Base-by-base conservation (phyloP, 2,888 invertebrate genomes). In the Clusia tigrina region DNA sequence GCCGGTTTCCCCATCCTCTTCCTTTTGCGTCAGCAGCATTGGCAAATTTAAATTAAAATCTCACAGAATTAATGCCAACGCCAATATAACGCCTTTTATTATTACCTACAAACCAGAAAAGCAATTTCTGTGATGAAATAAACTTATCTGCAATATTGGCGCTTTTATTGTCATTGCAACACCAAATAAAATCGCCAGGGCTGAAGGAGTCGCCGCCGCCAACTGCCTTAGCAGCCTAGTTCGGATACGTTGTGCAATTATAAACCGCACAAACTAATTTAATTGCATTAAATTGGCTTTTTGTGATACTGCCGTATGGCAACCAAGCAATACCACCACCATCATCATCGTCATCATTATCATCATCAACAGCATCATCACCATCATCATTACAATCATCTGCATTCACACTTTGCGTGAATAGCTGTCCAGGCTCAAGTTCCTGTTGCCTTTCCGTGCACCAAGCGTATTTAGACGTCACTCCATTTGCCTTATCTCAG, bases 401-500 rank as follows among this genome's bases (percentile, higher is more conserved):
- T 12, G 6, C 42, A 42, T 48, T 48, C 48, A 48, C 48, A 48
- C 48, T 22, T 48, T 3, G 48, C 48, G 20, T 22, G 15, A 18
- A 42, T n/a, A n/a, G n/a, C n/a, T n/a, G n/a, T n/a, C n/a, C n/a
- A n/a, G n/a, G n/a, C n/a, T n/a, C n/a, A n/a, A n/a, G n/a, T n/a
- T n/a, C n/a, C n/a, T n/a, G n/a, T n/a, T n/a, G n/a, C n/a, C n/a
- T n/a, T n/a, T n/a, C n/a, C n/a, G n/a, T n/a, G n/a, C n/a, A n/a
- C n/a, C n/a, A n/a, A n/a, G n/a, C n/a, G n/a, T n/a, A n/a, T n/a
- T n/a, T n/a, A n/a, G n/a, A n/a, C n/a, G n/a, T n/a, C n/a, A n/a
- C n/a, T n/a, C n/a, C n/a, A n/a, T n/a, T n/a, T n/a, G n/a, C n/a
- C 42, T 48, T 48, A 48, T 48, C 48, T 48, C 20, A 2, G 48